Base-by-base conservation (phyloP, 2,888 invertebrate genomes). In the Microchrysa polita region DNA sequence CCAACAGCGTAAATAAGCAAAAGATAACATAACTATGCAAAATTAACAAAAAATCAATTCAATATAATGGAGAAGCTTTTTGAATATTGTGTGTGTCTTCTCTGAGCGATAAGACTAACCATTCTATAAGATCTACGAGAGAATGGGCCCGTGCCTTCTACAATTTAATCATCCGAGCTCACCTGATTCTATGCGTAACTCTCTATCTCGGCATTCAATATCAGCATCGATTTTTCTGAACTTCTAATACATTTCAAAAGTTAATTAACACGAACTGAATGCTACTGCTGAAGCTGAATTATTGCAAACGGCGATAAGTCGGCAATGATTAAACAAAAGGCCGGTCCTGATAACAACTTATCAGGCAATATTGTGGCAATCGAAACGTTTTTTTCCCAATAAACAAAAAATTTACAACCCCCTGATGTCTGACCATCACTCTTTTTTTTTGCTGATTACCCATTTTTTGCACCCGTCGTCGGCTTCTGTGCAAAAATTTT, bases 281-380 rank as follows among this genome's bases (percentile, higher is more conserved):
- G 69, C 69, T 69, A 69, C 69, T 55, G 69, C 69, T 69, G 34
- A 69, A 52, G 69, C 69, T 69, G 34, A 69, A 52, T 52, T 18
- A 22, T 53, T 52, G 27, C 23, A 12, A 14, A 67, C 53, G 27
- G 2, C 52, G 34, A 67, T 67, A 23, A 16, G 2, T 34, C 4
- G 40, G 40, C 53, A n/a, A n/a, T 53, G 67, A 53, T 67, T 22
- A 27, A 67, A 18, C n/a, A 67, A 67, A 67, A 53, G 34, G 18
- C 52, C 23, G 27, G 34, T 12, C 18, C 44, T 44, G 65, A 65
- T 65, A 65, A 48, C 61, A 27, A 12, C 57, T 69, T 69, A 69
- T 69, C 69, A 48, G n/a, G n/a, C 10, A n/a, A 34, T 48, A 48
- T 48, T n/a, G 40, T n/a, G 40, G 34, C 55, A 20, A 18, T 20